Conservation (phyloP, 1,140 invertebrate species). For the Sitobion miscanthi region DNA sequence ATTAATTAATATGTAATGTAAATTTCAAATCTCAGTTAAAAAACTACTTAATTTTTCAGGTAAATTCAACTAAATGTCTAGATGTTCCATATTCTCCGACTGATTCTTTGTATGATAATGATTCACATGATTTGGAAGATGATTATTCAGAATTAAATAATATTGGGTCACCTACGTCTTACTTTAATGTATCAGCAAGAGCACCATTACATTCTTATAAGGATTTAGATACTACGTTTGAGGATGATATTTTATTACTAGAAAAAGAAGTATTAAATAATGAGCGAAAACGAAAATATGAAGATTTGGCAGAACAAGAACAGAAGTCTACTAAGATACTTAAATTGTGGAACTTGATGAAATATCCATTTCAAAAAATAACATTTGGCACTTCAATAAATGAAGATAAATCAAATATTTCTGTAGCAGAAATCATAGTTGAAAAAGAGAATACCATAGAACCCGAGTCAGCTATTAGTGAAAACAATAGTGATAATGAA, state of each 20-base stretch:
- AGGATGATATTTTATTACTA: not conserved
- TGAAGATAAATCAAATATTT: conserved; percentile 23
- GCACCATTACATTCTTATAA: conserved; percentile 35
- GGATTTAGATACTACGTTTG: conserved; percentile 26
- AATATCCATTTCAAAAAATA: conserved; percentile 48
- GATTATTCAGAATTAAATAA: conserved; percentile 37
- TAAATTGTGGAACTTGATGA: conserved; percentile 47
- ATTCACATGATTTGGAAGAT: conserved; percentile 39
- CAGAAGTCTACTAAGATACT: not conserved
- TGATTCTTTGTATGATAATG: conserved; percentile 30
- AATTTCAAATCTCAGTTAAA: not conserved
- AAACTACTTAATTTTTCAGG: conserved; percentile 7
- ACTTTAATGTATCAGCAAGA: conserved; percentile 42
- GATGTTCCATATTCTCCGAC: conserved; percentile 41
- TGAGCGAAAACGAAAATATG: conserved; percentile 32
- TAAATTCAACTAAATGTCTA: not conserved
- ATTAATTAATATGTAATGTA: not conserved
- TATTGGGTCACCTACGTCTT: conserved; percentile 17
- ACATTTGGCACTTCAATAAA: not conserved
- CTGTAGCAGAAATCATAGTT: not conserved
- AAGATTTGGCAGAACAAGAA: not conserved
- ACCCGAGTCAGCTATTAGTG: not conserved
- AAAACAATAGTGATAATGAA: not conserved
- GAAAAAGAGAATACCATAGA: not conserved
- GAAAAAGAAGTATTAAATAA: not conserved